Evolutionary conservation across 2,888 invertebrate species (phyloP).

Genomic region (Ametastegia equiseti): DNA sequence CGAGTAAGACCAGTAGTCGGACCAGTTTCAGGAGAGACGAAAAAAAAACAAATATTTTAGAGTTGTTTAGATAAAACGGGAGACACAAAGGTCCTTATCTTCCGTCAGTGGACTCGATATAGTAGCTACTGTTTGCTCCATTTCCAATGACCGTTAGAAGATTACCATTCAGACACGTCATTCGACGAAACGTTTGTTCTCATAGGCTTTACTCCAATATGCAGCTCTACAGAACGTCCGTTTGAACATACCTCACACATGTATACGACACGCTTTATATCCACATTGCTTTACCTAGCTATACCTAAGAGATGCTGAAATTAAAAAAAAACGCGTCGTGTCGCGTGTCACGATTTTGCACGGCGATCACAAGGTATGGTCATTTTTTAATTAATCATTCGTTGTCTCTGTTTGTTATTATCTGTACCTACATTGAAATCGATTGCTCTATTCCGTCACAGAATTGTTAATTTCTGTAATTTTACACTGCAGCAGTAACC

Average conservation of each 20-base stretch:
- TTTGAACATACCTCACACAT: neutral
- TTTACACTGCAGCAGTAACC: too few relatives aligned
- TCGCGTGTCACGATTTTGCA: neutral
- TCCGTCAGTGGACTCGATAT: slow-evolving; percentile 54
- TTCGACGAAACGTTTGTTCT: slow-evolving; percentile 35
- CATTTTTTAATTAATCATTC: too few relatives aligned
- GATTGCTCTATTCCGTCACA: too few relatives aligned
- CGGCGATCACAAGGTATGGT: too few relatives aligned
- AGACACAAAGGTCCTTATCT: slow-evolving; percentile 61
- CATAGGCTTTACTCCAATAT: neutral
- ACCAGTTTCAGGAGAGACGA: neutral
- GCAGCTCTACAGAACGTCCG: too few relatives aligned
- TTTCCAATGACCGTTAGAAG: slow-evolving; percentile 53
- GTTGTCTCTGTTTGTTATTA: too few relatives aligned
- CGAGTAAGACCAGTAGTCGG: neutral
- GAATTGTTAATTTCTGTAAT: too few relatives aligned
- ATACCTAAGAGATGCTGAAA: slow-evolving; percentile 12
- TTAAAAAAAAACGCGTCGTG: neutral
- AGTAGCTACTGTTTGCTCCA: slow-evolving; percentile 52
- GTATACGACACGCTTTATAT: neutral
- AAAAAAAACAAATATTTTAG: slow-evolving; percentile 40
- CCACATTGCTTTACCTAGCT: too few relatives aligned
- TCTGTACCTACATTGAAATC: too few relatives aligned
- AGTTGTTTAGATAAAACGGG: slow-evolving; percentile 41
- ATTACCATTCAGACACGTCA: slow-evolving; percentile 58